A percentile compares a stretch with the other conserved stretches of the same genome.
These are phyloP conservation scores for Cantharis rufa DNA, from an alignment of 2,888 invertebrate species.

Conservation along the genomic window DNA sequence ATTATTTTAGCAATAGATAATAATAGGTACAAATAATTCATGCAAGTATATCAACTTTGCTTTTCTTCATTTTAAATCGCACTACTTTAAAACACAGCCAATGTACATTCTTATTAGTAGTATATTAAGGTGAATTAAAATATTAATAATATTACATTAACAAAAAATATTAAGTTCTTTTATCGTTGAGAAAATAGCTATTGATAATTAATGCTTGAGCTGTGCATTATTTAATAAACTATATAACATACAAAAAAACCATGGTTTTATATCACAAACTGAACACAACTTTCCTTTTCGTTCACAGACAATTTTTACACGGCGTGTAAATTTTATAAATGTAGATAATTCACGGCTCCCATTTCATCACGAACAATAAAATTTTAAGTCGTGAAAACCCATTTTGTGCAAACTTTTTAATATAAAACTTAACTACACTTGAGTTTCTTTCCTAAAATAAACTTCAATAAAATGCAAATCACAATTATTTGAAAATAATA, in stretches of 20 bases:
- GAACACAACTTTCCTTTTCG: constrained; percentile 41
- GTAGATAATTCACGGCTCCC: neutral
- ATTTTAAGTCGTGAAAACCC: neutral
- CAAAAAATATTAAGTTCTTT: constrained; percentile 5
- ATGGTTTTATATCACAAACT: constrained; percentile 41
- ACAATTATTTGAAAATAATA: neutral
- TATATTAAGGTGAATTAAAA: constrained; percentile 18
- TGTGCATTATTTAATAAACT: constrained; percentile 32
- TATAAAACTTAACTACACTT: neutral
- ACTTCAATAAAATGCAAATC: neutral
- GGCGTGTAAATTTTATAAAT: neutral
- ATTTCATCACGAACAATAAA: neutral
- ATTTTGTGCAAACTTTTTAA: neutral
- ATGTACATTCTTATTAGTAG: constrained; percentile 20
- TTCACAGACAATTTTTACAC: constrained; percentile 14
- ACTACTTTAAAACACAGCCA: constrained; percentile 38
- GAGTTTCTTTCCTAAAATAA: neutral
- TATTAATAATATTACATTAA: constrained; percentile 16
- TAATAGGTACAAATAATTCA: constrained; percentile 17
- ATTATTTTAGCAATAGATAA: constrained; percentile 11
- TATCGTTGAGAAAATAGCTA: constrained; percentile 35
- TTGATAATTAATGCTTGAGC: constrained; percentile 32
- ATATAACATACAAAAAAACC: constrained; percentile 32
- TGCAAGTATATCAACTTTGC: constrained; percentile 39
- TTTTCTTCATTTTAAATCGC: constrained; percentile 8